Conservation (phyloP, 2,888 invertebrate genomes). For the Synanthedon formicaeformis region DNA sequence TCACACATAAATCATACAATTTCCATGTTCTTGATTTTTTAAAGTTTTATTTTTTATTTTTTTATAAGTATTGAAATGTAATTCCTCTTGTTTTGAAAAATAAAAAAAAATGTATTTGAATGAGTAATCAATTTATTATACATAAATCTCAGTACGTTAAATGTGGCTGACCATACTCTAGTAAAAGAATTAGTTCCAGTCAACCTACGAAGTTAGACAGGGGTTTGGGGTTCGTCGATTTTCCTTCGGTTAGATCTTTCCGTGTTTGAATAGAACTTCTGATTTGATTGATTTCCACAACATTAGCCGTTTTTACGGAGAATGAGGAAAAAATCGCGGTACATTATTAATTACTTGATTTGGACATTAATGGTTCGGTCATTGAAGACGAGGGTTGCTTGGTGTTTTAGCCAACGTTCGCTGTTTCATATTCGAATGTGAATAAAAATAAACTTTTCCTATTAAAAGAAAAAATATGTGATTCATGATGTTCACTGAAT, state of each 20-base stretch:
- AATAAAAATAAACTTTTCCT: background rate
- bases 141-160: too few species aligned
- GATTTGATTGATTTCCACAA: conserved; percentile 64
- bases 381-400: conserved; percentile 58
- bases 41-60: too few species aligned
- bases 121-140: too few species aligned
- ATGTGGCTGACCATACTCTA: too few species aligned
- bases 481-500: too few species aligned
- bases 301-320: conserved; percentile 55
- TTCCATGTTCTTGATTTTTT: too few species aligned
- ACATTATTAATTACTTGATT: conserved; percentile 69
- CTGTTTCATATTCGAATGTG: conserved; percentile 25
- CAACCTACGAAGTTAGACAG: conserved; percentile 1
- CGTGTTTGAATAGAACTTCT: conserved; percentile 29
- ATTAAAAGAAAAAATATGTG: background rate
- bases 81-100: too few species aligned
- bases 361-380: conserved; percentile 65
- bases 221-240: conserved; percentile 9
- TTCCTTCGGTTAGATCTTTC: conserved; percentile 1
- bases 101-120: too few species aligned
- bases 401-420: conserved; percentile 30
- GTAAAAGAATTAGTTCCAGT: too few species aligned
- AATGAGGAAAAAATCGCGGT: conserved; percentile 52
- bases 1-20: too few species aligned
- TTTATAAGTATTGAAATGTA: too few species aligned